Base-by-base conservation (phyloP, 1,140 invertebrate genomes). In the Manduca sexta region DNA sequence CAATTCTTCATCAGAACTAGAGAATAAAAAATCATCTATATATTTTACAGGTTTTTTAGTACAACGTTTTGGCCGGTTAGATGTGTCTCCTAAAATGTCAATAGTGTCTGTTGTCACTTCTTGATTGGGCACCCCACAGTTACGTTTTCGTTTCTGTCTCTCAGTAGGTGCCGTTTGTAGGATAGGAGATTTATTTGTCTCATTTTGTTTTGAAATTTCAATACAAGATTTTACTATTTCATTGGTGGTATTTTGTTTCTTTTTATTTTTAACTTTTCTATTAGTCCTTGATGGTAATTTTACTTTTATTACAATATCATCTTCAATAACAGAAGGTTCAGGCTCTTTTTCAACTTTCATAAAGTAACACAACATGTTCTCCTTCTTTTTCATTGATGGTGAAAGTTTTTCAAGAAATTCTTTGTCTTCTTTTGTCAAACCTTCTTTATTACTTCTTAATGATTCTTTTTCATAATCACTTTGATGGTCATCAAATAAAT, bases 301-400 rank as follows among this genome's bases (percentile, higher is more conserved):
- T 0, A 82, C 71, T 62, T 80, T 84, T 35, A 83, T 72, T 40
- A 67, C 50, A 43, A 43, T n/a, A 46, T 46, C 39, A 26, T 57
- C 60, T 55, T 54, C 50, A 35, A 38, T 41, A 40, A 48, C 49
- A 44, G 43, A 39, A 18, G 38, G 26, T 34, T 52, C 48, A 31
- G 33, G 3, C 17, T 59, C 58, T 58, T 78, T 83, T 29, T 72
- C 56, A 35, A 79, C 37, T 69, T 81, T 84, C 47, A 84, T 68
- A 64, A 89, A 89, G 69, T 90, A 90, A 46, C 84, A 80, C n/a
- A 89, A 57, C 58, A 90, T 77, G 49, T 87, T 88, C 65, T 89
- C 88, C 15, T 86, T 86, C 59, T 89, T 89, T 56, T 82, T 88
- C 6, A 88, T 69, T 18, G 88, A 88, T 41, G 88, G 88, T 2